A percentile compares a stretch with the other conserved stretches of the same genome.
Evolutionary conservation across 2,113 vertebrate species (phyloP).

Genomic region (Chlorodrepanis virens): DNA sequence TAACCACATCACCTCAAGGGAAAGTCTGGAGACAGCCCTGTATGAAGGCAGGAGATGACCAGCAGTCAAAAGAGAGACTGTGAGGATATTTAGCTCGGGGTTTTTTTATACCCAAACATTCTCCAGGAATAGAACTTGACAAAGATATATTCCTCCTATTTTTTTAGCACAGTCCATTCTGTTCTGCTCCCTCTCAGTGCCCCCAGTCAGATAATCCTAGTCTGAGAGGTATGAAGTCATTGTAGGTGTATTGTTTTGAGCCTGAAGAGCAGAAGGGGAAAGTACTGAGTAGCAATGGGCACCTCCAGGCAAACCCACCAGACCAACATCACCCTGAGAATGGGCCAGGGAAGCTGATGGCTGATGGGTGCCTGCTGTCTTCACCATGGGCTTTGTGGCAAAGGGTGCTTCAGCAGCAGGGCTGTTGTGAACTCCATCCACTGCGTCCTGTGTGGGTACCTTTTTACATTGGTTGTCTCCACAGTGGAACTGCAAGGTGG

Average conservation of each 20-base stretch:
- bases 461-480: not conserved
- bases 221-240: not conserved
- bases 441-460: not conserved
- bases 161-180: not conserved
- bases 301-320: not conserved
- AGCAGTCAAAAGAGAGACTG: not conserved
- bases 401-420: not conserved
- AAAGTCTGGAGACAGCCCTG: not conserved
- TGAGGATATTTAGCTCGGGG: not conserved
- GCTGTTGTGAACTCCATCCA: fast-evolving
- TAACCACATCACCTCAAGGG: not conserved
- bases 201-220: not conserved
- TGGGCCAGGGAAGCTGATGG: not conserved
- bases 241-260: not conserved
- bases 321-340: not conserved
- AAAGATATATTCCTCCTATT: not conserved
- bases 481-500: not conserved
- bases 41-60: not conserved
- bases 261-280: not conserved
- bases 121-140: not conserved
- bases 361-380: fast-evolving
- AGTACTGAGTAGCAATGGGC: not conserved
- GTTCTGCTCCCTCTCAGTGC: not conserved
- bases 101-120: not conserved
- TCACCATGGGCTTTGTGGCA: fast-evolving